These are phyloP conservation scores for Calypte anna DNA, from an alignment of 2,113 vertebrate species.

Conservation along the genomic window DNA sequence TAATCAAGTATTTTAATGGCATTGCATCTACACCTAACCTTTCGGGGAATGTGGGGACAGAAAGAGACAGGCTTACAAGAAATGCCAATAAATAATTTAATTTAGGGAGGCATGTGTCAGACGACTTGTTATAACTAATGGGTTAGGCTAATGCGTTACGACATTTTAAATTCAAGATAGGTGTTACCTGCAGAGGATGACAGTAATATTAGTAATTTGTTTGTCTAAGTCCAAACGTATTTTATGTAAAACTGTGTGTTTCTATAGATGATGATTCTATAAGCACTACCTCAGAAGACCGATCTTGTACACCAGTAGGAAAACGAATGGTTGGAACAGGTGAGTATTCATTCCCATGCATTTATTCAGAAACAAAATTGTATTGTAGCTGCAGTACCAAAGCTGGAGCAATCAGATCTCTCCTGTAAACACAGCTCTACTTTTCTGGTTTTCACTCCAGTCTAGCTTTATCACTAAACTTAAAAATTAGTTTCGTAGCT, in stretches of 20 bases:
- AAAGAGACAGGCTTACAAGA: neutral
- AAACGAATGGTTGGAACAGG: conserved; percentile 25
- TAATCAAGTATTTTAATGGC: neutral
- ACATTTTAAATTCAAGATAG: neutral
- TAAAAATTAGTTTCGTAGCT: neutral
- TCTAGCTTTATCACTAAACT: neutral
- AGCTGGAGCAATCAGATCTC: neutral
- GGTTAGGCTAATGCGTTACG: neutral
- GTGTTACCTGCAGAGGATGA: neutral
- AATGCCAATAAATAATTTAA: neutral
- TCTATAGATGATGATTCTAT: conserved; percentile 63
- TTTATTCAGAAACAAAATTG: neutral
- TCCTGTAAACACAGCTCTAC: neutral
- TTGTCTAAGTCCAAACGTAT: neutral
- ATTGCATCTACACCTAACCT: neutral
- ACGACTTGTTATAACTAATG: neutral
- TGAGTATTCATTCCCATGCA: neutral
- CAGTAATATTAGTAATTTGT: neutral
- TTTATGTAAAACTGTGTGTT: conserved; percentile 22
- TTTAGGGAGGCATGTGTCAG: neutral
- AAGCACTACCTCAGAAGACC: conserved; percentile 69
- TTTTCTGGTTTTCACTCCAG: neutral
- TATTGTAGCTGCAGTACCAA: neutral
- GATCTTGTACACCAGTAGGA: conserved; percentile 3
- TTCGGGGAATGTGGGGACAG: neutral